Evolutionary conservation across 2,888 invertebrate genomes (phyloP).

Genomic region (Andrena haemorrhoa): DNA sequence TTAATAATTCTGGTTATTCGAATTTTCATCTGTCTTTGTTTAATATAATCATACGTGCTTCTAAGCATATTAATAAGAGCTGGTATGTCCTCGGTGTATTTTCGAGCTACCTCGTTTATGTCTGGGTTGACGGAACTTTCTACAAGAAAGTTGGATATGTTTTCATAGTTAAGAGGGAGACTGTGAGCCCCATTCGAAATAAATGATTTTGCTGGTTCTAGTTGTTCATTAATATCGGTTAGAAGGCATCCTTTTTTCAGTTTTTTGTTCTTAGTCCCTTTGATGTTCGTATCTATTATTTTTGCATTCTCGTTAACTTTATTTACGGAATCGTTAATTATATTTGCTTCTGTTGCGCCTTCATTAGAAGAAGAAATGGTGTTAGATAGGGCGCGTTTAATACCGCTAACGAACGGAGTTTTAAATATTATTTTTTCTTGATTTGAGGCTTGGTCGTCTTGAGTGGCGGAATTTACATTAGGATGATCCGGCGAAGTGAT

Average conservation of each 20-base stretch:
- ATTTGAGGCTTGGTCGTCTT: not conserved
- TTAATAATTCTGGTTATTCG: slow-evolving; percentile 5
- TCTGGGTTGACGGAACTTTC: not conserved
- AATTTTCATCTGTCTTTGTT: not conserved
- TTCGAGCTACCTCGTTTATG: not conserved
- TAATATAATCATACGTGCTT: not conserved
- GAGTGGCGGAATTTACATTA: not conserved
- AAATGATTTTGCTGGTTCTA: not conserved
- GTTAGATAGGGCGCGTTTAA: not conserved
- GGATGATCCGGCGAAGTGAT: not conserved
- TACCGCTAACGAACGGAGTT: not conserved
- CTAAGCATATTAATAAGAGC: not conserved
- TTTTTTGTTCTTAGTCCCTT: not conserved
- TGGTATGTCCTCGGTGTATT: not conserved
- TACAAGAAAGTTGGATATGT: not conserved
- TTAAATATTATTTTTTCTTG: not conserved
- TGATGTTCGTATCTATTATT: not conserved
- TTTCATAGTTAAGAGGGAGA: not conserved
- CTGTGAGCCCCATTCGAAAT: not conserved
- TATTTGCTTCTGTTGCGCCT: not conserved
- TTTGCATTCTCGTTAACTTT: not conserved
- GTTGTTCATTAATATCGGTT: not conserved
- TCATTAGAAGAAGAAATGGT: not conserved
- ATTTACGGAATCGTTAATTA: too few species aligned
- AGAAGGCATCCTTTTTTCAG: not conserved